Evolutionary conservation across 2,797 vertebrate genomes (phyloP), one percentile per base, ranked within the genome.

Genomic region (Glyptemys insculpta): DNA sequence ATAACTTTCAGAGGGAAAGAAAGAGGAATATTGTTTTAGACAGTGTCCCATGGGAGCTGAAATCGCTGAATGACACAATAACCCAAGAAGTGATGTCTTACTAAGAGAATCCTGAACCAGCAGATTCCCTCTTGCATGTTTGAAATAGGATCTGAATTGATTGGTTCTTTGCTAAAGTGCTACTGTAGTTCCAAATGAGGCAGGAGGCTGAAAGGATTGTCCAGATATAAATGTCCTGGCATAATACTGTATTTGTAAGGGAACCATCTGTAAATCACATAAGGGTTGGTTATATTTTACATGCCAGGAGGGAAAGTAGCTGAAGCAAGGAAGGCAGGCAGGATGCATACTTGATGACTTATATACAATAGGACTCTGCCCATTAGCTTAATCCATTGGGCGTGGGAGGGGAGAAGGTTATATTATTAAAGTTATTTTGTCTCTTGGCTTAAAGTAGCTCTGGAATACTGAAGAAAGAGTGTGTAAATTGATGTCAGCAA

Each of bases 171-270:
- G 6, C 7, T 47, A 88, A 4, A 37, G 21, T 34, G 34, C 8
- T 94, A 65, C 79, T 89, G 88, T 72, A 2, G 21, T 53, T 95
- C 78, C 49, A 91, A n/a, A n/a, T 82, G 14, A 47, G 88, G 87
- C 76, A 0, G 53, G 15, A 5, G 4, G 11, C 53, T 82, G 4
- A 92, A 92, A 86, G 41, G 5, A 41, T 78, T 82, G 79, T 4
- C 11, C 44, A 56, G 59, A n/a, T 16, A 74, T 25, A 88, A 95
- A 93, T 81, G 79, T 11, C 3, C 8, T 14, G 37, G 10, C 1
- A 1, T 1, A 41, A 0, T 41, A 44, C 7, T 44, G 44, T 44
- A 89, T 94, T 81, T n/a, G 2, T 41, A 65, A 94, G 90, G 14
- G 37, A 41, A 74, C 37, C 72, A 74, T 74, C 72, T 44, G 21